phyloP scores from a whole-genome alignment of 2,797 vertebrate species.

The Lepus oiostolus region DNA sequence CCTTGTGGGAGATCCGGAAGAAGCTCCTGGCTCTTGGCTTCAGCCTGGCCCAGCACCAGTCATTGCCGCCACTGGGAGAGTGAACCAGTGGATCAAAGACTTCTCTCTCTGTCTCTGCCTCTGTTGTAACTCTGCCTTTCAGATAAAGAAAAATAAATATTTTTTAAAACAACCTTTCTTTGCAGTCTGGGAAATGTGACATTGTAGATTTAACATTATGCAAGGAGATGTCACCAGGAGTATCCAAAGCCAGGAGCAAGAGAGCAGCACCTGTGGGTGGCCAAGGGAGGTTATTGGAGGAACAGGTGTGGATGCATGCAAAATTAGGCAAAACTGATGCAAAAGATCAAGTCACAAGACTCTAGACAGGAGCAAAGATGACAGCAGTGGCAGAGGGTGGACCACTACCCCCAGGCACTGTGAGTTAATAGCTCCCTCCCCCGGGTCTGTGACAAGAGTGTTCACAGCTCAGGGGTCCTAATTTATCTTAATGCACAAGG shows the following conservation, averaged over 20 bases:
- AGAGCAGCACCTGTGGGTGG: neutral
- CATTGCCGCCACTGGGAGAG: too few species aligned
- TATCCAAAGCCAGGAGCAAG: neutral
- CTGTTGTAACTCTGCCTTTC: too few species aligned
- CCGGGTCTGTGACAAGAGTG: neutral
- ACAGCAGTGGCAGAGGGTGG: neutral
- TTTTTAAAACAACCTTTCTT: neutral
- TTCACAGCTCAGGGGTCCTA: neutral
- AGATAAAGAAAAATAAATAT: too few species aligned
- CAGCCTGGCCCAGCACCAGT: too few species aligned
- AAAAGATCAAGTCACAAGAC: neutral
- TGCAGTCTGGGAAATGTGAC: neutral
- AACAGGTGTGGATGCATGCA: accelerated
- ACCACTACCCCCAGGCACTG: neutral
- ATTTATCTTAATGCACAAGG: neutral
- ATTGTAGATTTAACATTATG: neutral
- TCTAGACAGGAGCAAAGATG: neutral
- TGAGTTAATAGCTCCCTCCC: neutral
- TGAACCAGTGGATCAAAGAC: too few species aligned
- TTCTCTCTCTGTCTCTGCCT: too few species aligned
- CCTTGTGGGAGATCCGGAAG: too few species aligned
- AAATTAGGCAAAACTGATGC: neutral
- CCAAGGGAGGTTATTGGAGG: neutral
- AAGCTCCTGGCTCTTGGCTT: too few species aligned
- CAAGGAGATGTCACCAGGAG: neutral